Conservation (phyloP, 1,140 invertebrate genomes). For the Metopolophium dirhodum region DNA sequence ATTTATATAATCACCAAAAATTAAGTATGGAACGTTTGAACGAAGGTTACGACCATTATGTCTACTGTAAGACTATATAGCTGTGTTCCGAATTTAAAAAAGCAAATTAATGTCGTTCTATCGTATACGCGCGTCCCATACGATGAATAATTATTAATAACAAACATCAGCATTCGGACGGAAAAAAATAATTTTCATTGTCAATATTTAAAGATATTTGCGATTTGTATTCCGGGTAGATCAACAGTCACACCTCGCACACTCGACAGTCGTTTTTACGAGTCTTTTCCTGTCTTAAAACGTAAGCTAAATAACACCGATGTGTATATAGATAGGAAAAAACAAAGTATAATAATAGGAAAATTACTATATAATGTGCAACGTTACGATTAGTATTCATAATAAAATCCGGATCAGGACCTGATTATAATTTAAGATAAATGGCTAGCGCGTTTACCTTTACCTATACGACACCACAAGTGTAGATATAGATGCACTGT, state of each 20-base stretch:
- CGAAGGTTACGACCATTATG: not conserved
- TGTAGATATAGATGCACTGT: too few species aligned
- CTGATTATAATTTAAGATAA: not conserved
- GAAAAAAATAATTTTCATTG: constrained; percentile 25
- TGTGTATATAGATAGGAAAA: not conserved
- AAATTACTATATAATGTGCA: not conserved
- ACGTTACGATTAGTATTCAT: not conserved
- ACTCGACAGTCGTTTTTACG: not conserved
- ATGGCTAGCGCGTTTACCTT: too few species aligned
- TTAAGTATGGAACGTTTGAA: not conserved
- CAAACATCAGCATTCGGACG: not conserved
- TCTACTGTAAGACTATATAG: not conserved
- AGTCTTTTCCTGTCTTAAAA: not conserved
- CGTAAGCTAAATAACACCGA: not conserved
- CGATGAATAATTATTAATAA: not conserved
- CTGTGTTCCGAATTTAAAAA: constrained; percentile 15
- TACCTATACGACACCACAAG: too few species aligned
- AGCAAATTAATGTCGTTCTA: not conserved
- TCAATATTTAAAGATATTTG: not conserved
- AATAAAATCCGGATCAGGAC: not conserved
- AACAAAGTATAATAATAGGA: not conserved
- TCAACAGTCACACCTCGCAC: not conserved
- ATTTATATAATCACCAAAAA: not conserved
- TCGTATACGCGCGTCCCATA: not conserved
- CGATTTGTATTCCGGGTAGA: not conserved